Evolutionary conservation across 2,113 vertebrate genomes (phyloP).

Genomic region (Scopus umbretta): DNA sequence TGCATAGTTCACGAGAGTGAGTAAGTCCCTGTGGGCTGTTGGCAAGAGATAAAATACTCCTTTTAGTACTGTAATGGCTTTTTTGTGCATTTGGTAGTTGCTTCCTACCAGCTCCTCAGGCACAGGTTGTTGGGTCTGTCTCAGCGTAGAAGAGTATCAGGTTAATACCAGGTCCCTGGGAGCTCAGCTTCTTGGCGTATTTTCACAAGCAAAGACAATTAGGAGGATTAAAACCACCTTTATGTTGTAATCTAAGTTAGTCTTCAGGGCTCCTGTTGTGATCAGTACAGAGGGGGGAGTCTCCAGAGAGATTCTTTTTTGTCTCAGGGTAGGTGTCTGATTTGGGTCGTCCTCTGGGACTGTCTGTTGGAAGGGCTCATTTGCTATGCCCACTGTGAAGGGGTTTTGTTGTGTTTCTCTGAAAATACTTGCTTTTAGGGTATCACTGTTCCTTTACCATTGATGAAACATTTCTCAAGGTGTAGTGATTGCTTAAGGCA

Average conservation of each 20-base stretch:
- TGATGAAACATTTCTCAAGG: not conserved
- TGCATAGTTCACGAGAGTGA: not conserved
- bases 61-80: not conserved
- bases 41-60: not conserved
- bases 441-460: not conserved
- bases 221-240: not conserved
- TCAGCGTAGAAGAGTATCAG: not conserved
- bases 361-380: not conserved
- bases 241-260: not conserved
- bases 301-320: not conserved
- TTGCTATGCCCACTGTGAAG: not conserved
- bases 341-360: not conserved
- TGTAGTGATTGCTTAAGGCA: not conserved
- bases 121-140: not conserved
- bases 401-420: not conserved
- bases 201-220: not conserved
- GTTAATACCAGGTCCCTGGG: not conserved
- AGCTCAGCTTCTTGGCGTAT: not conserved
- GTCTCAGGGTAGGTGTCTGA: not conserved
- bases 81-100: not conserved
- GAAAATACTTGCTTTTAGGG: not conserved
- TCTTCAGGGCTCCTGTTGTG: not conserved
- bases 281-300: not conserved
- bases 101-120: not conserved
- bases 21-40: not conserved